Percentiles rank a stretch among this genome's conserved stretches.
These are phyloP conservation scores for Alethe castanea DNA, from an alignment of 2,113 vertebrate species.

Conservation along the genomic window DNA sequence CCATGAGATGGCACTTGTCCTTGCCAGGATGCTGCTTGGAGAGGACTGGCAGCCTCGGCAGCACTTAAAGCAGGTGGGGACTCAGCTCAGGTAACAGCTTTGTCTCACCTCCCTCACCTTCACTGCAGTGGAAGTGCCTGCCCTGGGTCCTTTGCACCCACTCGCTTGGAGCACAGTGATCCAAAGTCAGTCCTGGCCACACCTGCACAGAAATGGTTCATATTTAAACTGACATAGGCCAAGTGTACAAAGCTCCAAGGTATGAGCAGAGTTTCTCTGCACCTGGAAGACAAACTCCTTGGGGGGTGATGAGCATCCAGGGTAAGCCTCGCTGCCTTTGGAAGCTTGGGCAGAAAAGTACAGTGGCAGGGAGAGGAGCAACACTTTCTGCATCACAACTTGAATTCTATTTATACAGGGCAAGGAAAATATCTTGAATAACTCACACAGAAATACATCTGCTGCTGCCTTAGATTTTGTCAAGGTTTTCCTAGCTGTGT, in stretches of 20 bases:
- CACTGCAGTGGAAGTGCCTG: fast-evolving
- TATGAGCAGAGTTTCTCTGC: neutral
- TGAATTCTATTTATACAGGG: neutral
- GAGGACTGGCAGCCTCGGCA: neutral
- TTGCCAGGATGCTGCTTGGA: neutral
- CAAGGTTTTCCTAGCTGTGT: neutral
- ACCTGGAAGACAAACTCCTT: neutral
- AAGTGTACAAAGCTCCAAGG: neutral
- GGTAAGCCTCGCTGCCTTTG: neutral
- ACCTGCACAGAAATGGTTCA: fast-evolving
- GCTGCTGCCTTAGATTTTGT: neutral
- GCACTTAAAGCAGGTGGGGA: neutral
- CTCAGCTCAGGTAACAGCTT: neutral
- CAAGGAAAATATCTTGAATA: neutral
- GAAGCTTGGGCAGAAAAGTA: neutral
- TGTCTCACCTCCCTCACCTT: fast-evolving
- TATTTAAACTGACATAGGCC: neutral
- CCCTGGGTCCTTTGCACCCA: fast-evolving
- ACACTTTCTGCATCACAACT: neutral
- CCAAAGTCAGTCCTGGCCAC: too few species aligned
- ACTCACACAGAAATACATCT: neutral
- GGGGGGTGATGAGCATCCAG: neutral
- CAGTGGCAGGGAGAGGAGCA: neutral
- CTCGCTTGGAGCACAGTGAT: fast-evolving
- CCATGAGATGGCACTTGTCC: neutral